Percentiles rank a stretch among this genome's conserved stretches.
Conservation (phyloP, 1,140 invertebrate genomes). For the Neuroterus valhalla region DNA sequence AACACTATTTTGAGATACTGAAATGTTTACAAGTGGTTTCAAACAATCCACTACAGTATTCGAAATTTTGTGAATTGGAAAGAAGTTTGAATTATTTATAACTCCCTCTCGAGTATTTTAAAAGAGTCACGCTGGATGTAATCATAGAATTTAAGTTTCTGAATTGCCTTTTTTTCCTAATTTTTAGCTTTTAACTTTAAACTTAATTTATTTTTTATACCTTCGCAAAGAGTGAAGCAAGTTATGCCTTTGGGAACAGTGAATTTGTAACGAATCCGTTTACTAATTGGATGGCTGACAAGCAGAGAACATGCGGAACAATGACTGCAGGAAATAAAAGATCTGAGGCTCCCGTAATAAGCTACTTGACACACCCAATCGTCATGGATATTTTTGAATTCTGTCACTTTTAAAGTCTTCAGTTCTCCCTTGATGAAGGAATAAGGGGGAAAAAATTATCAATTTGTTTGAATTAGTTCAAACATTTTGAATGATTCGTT, state of each 20-base stretch:
- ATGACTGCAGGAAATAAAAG: slow-evolving; percentile 62
- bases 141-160: no score
- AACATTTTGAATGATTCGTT: no score
- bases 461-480: no score
- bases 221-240: slow-evolving; percentile 67
- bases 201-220: slow-evolving; percentile 48
- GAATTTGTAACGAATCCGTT: slow-evolving; percentile 60
- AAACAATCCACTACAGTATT: no score
- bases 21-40: no score
- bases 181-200: slow-evolving; percentile 29
- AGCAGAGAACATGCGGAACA: slow-evolving; percentile 60
- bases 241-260: slow-evolving; percentile 60
- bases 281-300: slow-evolving; percentile 54
- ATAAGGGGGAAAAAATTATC: no score
- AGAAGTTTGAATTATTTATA: no score
- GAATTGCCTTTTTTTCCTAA: no score
- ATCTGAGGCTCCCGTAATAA: slow-evolving; percentile 76
- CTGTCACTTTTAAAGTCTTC: slow-evolving; percentile 70
- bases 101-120: no score
- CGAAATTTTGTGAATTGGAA: no score
- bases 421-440: slow-evolving; percentile 53
- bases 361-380: slow-evolving; percentile 80
- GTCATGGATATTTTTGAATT: slow-evolving; percentile 77
- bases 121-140: no score
- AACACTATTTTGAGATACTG: no score